Conservation (phyloP, 2,113 vertebrate species). For the Festucalex cinctus region DNA sequence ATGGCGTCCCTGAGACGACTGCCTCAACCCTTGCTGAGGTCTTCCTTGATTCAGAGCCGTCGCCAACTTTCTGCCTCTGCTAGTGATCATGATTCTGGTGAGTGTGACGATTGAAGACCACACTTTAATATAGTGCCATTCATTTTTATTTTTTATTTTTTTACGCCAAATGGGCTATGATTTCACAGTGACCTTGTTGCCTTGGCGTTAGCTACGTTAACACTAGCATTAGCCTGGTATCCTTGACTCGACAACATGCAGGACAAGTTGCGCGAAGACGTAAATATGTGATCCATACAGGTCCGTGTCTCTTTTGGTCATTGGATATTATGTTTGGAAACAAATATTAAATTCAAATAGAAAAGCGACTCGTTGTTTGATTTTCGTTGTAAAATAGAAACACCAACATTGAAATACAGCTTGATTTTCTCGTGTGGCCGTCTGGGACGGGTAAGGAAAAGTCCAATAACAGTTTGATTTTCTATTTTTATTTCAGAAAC, state of each 20-base stretch:
- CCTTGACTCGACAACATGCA: neutral
- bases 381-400: too few relatives aligned
- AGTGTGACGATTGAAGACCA: accelerated
- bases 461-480: too few relatives aligned
- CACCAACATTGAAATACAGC: too few relatives aligned
- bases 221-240: slow-evolving; percentile 17
- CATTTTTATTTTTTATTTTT: too few relatives aligned
- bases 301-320: too few relatives aligned
- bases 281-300: too few relatives aligned
- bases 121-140: neutral
- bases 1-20: slow-evolving; percentile 67
- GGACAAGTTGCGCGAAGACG: neutral
- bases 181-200: slow-evolving; percentile 62
- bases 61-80: slow-evolving; percentile 62
- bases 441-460: too few relatives aligned
- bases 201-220: slow-evolving; percentile 20
- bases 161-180: accelerated
- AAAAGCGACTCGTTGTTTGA: too few relatives aligned
- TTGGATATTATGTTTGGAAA: too few relatives aligned
- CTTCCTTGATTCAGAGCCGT: slow-evolving; percentile 48
- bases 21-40: slow-evolving; percentile 49
- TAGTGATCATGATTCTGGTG: slow-evolving; percentile 55
- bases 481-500: too few relatives aligned
- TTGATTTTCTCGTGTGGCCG: too few relatives aligned
- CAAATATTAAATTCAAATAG: too few relatives aligned